These are phyloP conservation scores for Asobara japonica DNA, from an alignment of 1,140 invertebrate species.

Conservation along the genomic window DNA sequence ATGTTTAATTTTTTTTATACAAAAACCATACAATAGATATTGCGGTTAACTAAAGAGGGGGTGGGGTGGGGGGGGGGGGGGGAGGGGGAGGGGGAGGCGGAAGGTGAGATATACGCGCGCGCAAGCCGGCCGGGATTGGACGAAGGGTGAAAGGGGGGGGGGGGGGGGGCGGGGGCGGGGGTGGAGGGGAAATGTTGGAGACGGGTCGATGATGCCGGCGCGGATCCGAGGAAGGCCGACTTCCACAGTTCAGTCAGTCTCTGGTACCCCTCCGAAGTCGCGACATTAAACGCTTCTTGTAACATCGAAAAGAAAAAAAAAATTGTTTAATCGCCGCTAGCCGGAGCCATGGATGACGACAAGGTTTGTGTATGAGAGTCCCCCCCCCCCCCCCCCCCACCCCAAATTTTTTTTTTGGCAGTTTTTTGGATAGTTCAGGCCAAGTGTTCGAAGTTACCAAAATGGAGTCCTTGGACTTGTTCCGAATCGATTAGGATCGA, in stretches of 20 bases:
- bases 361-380: conserved; percentile 59
- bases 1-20: no score
- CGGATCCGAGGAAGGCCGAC: conserved; percentile 49
- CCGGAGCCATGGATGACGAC: conserved; percentile 62
- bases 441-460: no score
- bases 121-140: neutral
- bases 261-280: conserved; percentile 61
- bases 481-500: no score
- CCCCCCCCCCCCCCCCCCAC: no score
- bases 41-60: no score
- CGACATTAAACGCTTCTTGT: conserved; percentile 55
- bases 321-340: conserved; percentile 45
- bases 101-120: conserved; percentile 13
- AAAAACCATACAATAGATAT: no score
- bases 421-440: no score
- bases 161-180: conserved; percentile 36
- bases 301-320: conserved; percentile 46
- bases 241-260: conserved; percentile 60
- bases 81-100: neutral
- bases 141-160: neutral
- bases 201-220: conserved; percentile 66
- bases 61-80: neutral
- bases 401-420: no score
- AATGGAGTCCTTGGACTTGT: no score
- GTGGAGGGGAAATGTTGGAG: conserved; percentile 21